Evolutionary conservation across 2,113 vertebrate species (phyloP).

Genomic region (Leptocoma aspasia): DNA sequence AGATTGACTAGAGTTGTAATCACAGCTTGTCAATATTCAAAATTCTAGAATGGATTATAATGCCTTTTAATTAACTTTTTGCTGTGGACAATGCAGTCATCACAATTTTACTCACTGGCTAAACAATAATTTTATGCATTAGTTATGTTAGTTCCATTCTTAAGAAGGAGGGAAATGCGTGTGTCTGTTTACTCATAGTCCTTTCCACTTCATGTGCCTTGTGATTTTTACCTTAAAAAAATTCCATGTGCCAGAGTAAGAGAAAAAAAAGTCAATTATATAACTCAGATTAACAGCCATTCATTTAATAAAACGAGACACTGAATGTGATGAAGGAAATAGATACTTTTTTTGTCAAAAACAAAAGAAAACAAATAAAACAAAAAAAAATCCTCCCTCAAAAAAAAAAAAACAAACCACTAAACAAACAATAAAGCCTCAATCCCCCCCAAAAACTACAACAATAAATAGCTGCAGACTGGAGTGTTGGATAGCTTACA

Average conservation of each 20-base stretch:
- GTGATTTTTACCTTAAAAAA: background rate
- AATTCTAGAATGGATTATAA: background rate
- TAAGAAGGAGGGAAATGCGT: background rate
- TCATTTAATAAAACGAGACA: background rate
- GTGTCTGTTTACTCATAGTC: background rate
- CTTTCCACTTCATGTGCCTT: background rate
- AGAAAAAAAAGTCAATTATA: background rate
- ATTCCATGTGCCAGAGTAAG: background rate
- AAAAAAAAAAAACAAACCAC: background rate
- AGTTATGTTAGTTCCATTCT: background rate
- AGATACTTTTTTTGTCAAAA: background rate
- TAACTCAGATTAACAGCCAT: background rate
- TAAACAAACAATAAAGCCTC: background rate
- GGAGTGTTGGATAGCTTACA: background rate
- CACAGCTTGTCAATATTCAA: background rate
- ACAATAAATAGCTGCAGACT: background rate
- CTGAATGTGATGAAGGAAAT: background rate
- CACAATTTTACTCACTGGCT: background rate
- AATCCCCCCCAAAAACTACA: accelerated
- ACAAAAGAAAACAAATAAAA: background rate
- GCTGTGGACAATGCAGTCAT: background rate
- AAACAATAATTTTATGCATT: background rate
- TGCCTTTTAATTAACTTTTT: background rate
- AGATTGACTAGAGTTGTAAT: background rate
- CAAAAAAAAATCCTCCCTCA: accelerated